Base-by-base conservation (phyloP, 1,140 invertebrate species). In the Neodiprion virginianus region DNA sequence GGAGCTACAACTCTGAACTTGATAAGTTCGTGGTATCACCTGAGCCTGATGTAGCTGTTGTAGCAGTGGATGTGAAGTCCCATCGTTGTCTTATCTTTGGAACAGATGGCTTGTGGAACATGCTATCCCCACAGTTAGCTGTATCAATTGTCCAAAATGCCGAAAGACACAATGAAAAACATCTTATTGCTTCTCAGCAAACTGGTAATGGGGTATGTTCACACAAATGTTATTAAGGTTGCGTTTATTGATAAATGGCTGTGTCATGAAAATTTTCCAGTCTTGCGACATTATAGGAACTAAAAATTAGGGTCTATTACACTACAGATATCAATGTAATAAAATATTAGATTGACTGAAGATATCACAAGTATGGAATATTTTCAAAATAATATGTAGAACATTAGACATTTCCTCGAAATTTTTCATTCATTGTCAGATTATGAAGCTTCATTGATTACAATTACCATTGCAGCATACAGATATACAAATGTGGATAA, bases 21-120 rank as follows among this genome's bases (percentile, higher is more conserved):
- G 93, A 97, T 84, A 93, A 95, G 85, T 99, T 98, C 89, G 94
- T 98, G 11, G 97, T 99, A 4, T 98, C 96, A n/a, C 98, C 98
- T 0, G 96, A 98, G 86, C 98, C 98, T 3, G 98, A 99, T 90
- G 96, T 98, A 7, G 92, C 93, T 79, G 96, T 98, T 0, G 89
- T 97, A 70, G 90, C 93, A 68, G 94, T 99, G 74, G 95, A 99
- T 88, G 93, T 96, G 1, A 91, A 90, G 17, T 87, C 87, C 79
- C 93, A 92, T 84, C 93, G 95, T 80, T 99, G 97, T 89, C 90
- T 99, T 1, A 95, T 99, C 74, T 95, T 99, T 80, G 98, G 96
- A 73, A 98, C 97, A 1, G 98, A 99, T 89, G 98, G 98, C 7
- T 88, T 99, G 11, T 99, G 97, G 96, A 99, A 99, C 87, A 97